Evolutionary conservation across 2,888 invertebrate species (phyloP), one percentile per base, ranked within the genome.

Genomic region (Peribatodes rhomboidaria): DNA sequence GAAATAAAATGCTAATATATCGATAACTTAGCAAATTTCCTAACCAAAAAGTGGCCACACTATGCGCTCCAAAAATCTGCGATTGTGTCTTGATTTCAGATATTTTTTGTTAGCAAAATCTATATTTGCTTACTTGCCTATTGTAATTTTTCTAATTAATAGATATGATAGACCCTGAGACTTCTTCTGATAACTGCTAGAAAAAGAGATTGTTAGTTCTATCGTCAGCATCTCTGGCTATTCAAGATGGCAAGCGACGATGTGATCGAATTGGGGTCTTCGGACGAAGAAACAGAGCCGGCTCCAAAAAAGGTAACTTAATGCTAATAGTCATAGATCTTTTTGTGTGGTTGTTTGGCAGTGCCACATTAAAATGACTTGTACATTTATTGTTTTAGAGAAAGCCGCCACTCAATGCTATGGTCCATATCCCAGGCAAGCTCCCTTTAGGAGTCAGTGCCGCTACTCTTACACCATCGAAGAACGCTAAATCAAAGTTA

Each of bases 191-290:
- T 18, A 52, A 35, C 35, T 52, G 47, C 2, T 27, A 31, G 10
- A 11, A 31, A 10, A 31, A 14, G 0, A 11, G n/a, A 31, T 31
- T 31, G 9, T 11, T 13, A 31, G n/a, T 4, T 33, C 7, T 35
- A 35, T 35, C 7, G 9, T 11, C 31, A n/a, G 22, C 64, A 67
- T 60, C 62, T 41, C 18, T 47, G 7, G 10, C 14, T 56, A 18
- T 20, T 58, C 68, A 82, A 78, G 70, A 92, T 91, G 91, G 87
- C 85, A 76, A 84, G 80, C 73, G 84, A 86, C 61, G 92, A 91
- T 83, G 89, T 93, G 61, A 93, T 93, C 67, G 92, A 92, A 78
- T 81, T 92, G 73, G 92, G 85, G 49, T 93, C 93, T 72, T 93
- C 93, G 44, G 93, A 93, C 61, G 93, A 93, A 69, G 93, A 93